Conservation (phyloP, 2,797 vertebrate genomes). For the Ceyx erithaca region DNA sequence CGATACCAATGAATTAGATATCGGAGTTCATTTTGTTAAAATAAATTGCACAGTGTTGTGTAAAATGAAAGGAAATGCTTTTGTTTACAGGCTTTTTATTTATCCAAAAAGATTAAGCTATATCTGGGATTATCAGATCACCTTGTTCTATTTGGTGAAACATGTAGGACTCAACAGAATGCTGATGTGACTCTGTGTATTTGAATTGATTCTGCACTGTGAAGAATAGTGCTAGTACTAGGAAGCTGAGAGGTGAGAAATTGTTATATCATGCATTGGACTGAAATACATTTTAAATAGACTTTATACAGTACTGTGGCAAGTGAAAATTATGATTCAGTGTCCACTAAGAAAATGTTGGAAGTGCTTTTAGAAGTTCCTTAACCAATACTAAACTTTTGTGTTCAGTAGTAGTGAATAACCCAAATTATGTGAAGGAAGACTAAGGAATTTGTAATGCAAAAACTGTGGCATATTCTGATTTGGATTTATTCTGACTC, state of each 20-base stretch:
- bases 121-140: conserved; percentile 11
- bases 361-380: conserved; percentile 17
- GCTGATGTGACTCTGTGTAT: background rate
- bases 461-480: background rate
- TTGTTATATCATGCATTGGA: conserved; percentile 27
- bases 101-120: conserved; percentile 12
- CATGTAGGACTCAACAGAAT: background rate
- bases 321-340: conserved; percentile 41
- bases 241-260: conserved; percentile 49
- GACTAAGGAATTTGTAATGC: background rate
- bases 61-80: conserved; percentile 16
- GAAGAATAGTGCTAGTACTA: conserved; percentile 4
- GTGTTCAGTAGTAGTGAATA: background rate
- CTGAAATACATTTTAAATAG: conserved; percentile 53
- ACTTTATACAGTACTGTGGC: background rate
- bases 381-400: background rate
- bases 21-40: background rate
- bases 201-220: conserved; percentile 50
- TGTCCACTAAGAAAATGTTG: conserved; percentile 22
- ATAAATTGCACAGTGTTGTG: conserved; percentile 14
- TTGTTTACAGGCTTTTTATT: conserved; percentile 24
- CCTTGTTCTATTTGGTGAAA: conserved; percentile 50
- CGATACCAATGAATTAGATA: conserved; percentile 37
- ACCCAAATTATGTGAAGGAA: background rate
- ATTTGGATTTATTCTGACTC: background rate